phyloP scores from a whole-genome alignment of 2,113 vertebrate genomes.

The Aegithalos caudatus region DNA sequence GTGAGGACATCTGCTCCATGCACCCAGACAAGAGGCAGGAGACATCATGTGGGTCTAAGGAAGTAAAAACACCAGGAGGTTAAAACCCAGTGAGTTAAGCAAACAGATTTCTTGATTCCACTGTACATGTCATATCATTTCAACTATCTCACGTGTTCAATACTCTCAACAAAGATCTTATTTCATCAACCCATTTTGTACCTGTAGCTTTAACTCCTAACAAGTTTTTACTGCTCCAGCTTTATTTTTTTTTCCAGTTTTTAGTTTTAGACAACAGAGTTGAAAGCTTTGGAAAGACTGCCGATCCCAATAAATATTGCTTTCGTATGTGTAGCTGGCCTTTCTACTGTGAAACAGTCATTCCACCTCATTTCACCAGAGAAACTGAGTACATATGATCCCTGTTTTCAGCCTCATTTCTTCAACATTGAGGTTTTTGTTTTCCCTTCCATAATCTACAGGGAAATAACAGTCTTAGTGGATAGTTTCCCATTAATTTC shows the following conservation, averaged over 20 bases:
- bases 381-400: conserved; percentile 7
- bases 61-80: neutral
- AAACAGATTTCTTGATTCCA: neutral
- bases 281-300: neutral
- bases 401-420: conserved; percentile 33
- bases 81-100: neutral
- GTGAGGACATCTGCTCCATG: neutral
- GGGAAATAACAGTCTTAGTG: neutral
- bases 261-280: neutral
- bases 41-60: neutral
- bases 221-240: neutral
- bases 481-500: neutral
- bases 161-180: neutral
- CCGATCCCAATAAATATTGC: neutral
- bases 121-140: neutral
- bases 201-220: neutral
- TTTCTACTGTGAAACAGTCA: conserved; percentile 1
- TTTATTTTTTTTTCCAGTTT: neutral
- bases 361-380: neutral
- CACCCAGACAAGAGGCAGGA: neutral
- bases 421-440: neutral
- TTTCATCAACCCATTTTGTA: neutral
- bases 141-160: neutral
- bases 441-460: neutral
- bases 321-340: neutral